A percentile compares a stretch with the other conserved stretches of the same genome.
phyloP scores from a whole-genome alignment of 1,140 invertebrate species.

The Eriocheir sinensis region DNA sequence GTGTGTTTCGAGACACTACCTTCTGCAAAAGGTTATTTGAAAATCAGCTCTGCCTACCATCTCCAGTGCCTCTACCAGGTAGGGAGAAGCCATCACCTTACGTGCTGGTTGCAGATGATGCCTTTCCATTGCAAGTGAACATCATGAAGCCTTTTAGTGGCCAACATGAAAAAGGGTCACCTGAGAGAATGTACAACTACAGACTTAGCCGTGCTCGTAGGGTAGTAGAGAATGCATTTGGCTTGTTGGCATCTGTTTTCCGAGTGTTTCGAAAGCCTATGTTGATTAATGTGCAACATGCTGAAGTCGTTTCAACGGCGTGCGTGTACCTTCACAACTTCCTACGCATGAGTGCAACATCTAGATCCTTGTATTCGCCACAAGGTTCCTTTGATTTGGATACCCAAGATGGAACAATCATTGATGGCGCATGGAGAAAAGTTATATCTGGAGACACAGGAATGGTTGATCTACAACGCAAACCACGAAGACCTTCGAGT shows the following conservation, averaged over 20 bases:
- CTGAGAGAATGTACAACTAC: constrained; percentile 56
- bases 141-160: constrained; percentile 65
- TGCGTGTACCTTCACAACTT: constrained; percentile 67
- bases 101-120: constrained; percentile 54
- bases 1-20: constrained; percentile 62
- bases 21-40: constrained; percentile 56
- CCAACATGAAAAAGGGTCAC: constrained; percentile 64
- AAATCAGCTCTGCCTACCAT: constrained; percentile 53
- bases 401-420: constrained; percentile 62
- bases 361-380: constrained; percentile 60
- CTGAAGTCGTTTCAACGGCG: constrained; percentile 62
- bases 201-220: constrained; percentile 63
- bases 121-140: constrained; percentile 63
- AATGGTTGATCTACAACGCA: constrained; percentile 59
- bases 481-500: constrained; percentile 52
- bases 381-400: constrained; percentile 66
- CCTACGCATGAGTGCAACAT: constrained; percentile 60
- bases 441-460: constrained; percentile 58
- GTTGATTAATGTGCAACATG: constrained; percentile 59
- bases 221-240: constrained; percentile 57
- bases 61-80: constrained; percentile 54
- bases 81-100: constrained; percentile 49
- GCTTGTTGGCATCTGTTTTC: constrained; percentile 64
- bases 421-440: constrained; percentile 64
- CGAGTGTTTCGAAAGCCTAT: constrained; percentile 52